Base-by-base conservation (phyloP, 2,113 vertebrate species). In the Progne subis region DNA sequence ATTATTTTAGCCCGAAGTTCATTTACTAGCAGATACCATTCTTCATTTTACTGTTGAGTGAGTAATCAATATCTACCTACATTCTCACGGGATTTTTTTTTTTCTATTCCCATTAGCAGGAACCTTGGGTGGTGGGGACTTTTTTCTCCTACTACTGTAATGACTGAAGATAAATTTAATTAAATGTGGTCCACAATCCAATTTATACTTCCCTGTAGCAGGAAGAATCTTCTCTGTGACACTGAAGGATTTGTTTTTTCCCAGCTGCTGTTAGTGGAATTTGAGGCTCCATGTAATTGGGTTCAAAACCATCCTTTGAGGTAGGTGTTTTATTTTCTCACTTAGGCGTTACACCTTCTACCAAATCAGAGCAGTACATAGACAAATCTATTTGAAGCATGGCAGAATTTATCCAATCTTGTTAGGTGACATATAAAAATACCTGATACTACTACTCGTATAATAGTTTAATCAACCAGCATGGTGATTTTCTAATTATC, bases 191-290 rank as follows among this genome's bases (percentile, higher is more conserved):
- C n/a, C 81, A 64, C 71, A 79, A 64, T 86, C 84, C 82, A 91
- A 86, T 96, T 94, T 95, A 70, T 95, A 60, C 79, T 79, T 94
- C 57, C 69, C 29, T 6, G 1, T 69, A 95, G 86, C 46, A 67
- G 53, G 37, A 90, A 86, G 55, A 81, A 56, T 63, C 34, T 88
- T 69, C 39, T 61, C 31, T 75, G 56, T 93, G 89, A 91, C 63
- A 69, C 49, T 90, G 68, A 92, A 91, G 82, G 69, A 83, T 96
- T 92, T 94, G 37, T 24, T 92, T 87, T 89, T 83, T 88, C 65
- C 43, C 47, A 76, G 41, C 46, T 91, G 77, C 91, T 87, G 41
- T 74, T 87, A 76, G 50, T 72, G 24, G 50, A 88, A 72, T 90
- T 82, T 53, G 19, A 31, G 31, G 7, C 46, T 92, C 25, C 32